Conservation (phyloP, 2,113 vertebrate species). For the Opisthocomus hoazin region DNA sequence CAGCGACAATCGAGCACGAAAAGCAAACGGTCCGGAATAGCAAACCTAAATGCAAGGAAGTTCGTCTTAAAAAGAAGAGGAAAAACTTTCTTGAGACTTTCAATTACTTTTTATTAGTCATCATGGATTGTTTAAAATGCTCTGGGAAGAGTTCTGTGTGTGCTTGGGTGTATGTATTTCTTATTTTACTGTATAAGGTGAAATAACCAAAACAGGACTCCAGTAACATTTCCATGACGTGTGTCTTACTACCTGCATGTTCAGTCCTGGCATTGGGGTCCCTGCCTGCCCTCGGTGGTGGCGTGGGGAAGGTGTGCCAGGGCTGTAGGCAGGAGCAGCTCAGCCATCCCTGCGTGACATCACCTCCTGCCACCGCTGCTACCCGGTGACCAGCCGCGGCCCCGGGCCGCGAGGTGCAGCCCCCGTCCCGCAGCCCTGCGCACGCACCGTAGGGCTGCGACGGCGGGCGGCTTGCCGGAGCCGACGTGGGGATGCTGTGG, state of each 20-base stretch:
- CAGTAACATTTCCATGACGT: not conserved
- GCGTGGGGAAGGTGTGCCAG: not conserved
- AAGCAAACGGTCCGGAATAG: conserved; percentile 22
- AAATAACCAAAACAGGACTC: not conserved
- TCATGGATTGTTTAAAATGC: conserved; percentile 37
- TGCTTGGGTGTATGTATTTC: not conserved
- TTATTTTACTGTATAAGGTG: not conserved
- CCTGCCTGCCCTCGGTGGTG: not conserved
- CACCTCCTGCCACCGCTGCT: fast-evolving
- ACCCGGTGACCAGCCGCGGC: not conserved
- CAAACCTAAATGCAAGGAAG: not conserved
- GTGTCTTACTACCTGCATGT: not conserved
- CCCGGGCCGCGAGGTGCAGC: not conserved
- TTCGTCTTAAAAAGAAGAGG: not conserved
- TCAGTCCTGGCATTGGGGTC: not conserved
- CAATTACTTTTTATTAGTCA: conserved; percentile 56
- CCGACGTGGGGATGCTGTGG: not conserved
- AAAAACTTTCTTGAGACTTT: conserved; percentile 33
- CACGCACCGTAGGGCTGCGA: no score
- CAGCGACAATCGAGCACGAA: not conserved
- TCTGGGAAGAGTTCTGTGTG: not conserved
- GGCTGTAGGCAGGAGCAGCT: not conserved
- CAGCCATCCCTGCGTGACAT: not conserved
- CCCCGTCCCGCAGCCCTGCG: no score
- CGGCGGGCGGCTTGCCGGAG: not conserved